A percentile compares a stretch with the other conserved stretches of the same genome.
Conservation (phyloP, 2,888 invertebrate genomes). For the Idaea straminata region DNA sequence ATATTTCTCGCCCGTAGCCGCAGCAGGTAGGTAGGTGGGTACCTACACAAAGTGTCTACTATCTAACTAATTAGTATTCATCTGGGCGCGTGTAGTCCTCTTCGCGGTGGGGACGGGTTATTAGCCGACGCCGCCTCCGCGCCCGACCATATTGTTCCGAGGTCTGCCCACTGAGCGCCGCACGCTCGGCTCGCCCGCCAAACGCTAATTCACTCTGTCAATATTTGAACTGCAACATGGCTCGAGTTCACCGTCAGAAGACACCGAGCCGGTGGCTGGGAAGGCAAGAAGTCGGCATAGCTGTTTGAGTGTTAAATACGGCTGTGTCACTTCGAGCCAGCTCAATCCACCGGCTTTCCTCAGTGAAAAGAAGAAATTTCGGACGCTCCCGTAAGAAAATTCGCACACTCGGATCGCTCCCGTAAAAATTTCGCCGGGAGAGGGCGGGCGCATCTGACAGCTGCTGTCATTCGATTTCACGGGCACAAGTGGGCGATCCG, state of each 20-base stretch:
- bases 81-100: constrained; percentile 76
- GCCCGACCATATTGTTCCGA: constrained; percentile 78
- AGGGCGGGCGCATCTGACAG: constrained; percentile 71
- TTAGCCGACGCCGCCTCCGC: constrained; percentile 79
- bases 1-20: constrained; percentile 24
- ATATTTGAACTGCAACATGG: constrained; percentile 64
- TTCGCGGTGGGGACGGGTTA: constrained; percentile 80
- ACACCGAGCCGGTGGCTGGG: constrained; percentile 79
- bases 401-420: constrained; percentile 62
- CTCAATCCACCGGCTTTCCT: constrained; percentile 81
- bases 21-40: constrained; percentile 42
- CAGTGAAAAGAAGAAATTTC: constrained; percentile 44
- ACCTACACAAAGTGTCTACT: constrained; percentile 52
- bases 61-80: constrained; percentile 74
- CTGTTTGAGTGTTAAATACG: constrained; percentile 86
- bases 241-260: constrained; percentile 46
- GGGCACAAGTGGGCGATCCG: constrained; percentile 39
- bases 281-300: constrained; percentile 95
- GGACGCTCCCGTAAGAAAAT: constrained; percentile 66
- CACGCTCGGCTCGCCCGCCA: constrained; percentile 65
- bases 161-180: constrained; percentile 72
- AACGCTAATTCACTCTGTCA: constrained; percentile 65
- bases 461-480: constrained; percentile 69
- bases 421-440: constrained; percentile 60
- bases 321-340: constrained; percentile 92